A percentile compares a stretch with the other conserved stretches of the same genome.
These are phyloP conservation scores for Cremastinae sp. DNA, from an alignment of 2,888 invertebrate species.

Conservation along the genomic window DNA sequence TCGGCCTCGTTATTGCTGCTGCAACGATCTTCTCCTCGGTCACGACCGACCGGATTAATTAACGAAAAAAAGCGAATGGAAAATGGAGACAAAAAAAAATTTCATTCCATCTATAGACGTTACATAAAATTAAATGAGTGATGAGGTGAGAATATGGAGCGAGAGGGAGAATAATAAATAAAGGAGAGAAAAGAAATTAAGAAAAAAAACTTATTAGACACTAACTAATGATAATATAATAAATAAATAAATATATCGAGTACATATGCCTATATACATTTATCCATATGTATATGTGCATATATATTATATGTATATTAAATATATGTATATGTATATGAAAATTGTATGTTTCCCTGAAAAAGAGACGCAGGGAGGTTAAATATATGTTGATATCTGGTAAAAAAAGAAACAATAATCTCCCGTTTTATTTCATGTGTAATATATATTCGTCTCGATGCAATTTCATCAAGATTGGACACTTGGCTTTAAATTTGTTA, in stretches of 20 bases:
- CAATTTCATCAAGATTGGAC: not conserved
- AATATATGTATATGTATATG: conserved; percentile 48
- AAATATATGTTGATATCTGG: conserved; percentile 62
- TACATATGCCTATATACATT: conserved; percentile 45
- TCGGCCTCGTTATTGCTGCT: conserved; percentile 47
- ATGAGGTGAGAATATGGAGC: too few relatives aligned
- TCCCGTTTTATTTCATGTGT: not conserved
- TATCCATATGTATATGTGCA: conserved; percentile 17
- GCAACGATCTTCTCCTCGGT: conserved; percentile 46
- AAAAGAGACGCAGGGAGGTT: conserved; percentile 34
- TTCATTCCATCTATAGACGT: conserved; percentile 25
- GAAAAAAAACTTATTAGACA: conserved; percentile 54
- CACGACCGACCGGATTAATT: conserved; percentile 47
- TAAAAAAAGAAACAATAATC: conserved; percentile 34
- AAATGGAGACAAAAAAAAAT: conserved; percentile 12
- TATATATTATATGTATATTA: conserved; percentile 14
- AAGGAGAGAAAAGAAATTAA: conserved; percentile 18
- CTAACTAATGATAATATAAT: conserved; percentile 51
- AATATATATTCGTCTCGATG: too few relatives aligned
- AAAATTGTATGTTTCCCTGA: conserved; percentile 56
- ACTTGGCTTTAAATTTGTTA: not conserved
- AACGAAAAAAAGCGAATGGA: conserved; percentile 25
- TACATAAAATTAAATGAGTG: conserved; percentile 19
- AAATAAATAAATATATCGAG: conserved; percentile 45
- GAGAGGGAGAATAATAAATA: too few relatives aligned